A percentile compares a stretch with the other conserved stretches of the same genome.
phyloP scores from a whole-genome alignment of 2,113 vertebrate species.

The Calcarius ornatus region DNA sequence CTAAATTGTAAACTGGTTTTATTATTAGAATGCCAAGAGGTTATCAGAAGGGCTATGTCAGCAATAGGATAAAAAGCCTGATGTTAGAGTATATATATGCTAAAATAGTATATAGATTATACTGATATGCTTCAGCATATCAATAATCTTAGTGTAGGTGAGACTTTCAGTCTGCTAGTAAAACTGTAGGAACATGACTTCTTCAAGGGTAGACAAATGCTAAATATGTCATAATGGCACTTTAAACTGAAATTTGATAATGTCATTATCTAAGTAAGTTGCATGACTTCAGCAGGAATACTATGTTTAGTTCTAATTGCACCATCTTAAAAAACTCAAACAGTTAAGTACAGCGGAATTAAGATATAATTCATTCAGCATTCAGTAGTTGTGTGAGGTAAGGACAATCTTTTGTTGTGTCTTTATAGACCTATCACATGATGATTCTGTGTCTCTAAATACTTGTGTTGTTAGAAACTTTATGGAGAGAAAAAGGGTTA shows the following conservation, averaged over 20 bases:
- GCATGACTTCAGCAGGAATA: conserved; percentile 46
- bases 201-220: conserved; percentile 48
- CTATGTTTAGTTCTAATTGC: conserved; percentile 45
- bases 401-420: neutral
- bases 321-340: neutral
- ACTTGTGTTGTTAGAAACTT: neutral
- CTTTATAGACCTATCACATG: neutral
- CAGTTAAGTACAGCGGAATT: neutral
- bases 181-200: neutral
- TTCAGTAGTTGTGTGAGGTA: conserved; percentile 14
- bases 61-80: neutral
- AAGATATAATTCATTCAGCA: neutral
- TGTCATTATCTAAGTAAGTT: conserved; percentile 51
- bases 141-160: neutral
- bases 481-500: neutral
- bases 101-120: neutral
- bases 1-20: neutral
- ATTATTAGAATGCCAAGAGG: neutral
- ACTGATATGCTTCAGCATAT: neutral
- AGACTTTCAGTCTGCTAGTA: neutral
- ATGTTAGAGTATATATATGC: neutral
- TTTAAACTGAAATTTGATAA: conserved; percentile 56
- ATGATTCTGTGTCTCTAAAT: neutral
- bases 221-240: conserved; percentile 52
- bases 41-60: neutral